Evolutionary conservation across 2,888 invertebrate species (phyloP).

Genomic region (Tenodera sinensis): DNA sequence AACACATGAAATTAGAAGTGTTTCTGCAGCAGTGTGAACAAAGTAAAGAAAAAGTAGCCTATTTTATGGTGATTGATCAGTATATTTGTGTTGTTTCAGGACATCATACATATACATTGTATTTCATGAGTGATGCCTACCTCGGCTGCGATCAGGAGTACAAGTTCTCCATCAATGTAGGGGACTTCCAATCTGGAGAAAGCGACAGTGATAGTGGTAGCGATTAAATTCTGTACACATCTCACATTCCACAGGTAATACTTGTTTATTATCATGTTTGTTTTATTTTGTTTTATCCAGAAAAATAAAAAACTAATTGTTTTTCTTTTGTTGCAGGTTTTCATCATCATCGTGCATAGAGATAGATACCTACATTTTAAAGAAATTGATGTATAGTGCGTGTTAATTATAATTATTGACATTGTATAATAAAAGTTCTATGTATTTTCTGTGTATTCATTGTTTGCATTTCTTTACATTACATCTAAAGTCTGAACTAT

Average conservation of each 20-base stretch:
- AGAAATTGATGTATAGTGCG: background rate
- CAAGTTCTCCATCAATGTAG: slow-evolving; percentile 81
- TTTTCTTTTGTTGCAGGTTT: background rate
- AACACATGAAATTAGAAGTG: background rate
- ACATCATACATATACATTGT: slow-evolving; percentile 87
- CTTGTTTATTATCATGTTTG: background rate
- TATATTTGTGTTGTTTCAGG: slow-evolving; percentile 47
- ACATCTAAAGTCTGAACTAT: background rate
- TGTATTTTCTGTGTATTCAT: background rate
- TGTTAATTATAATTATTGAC: background rate
- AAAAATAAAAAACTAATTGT: background rate
- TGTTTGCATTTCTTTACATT: background rate
- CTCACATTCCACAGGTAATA: slow-evolving; percentile 11
- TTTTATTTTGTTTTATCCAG: background rate
- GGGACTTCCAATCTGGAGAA: slow-evolving; percentile 61
- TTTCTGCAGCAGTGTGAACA: background rate
- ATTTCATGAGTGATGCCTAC: slow-evolving; percentile 99
- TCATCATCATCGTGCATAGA: background rate
- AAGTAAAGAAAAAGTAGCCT: background rate
- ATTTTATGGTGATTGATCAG: background rate
- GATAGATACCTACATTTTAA: background rate
- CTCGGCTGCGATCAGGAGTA: slow-evolving; percentile 99
- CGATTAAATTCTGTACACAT: slow-evolving; percentile 18
- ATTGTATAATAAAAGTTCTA: background rate
- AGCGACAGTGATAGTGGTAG: slow-evolving; percentile 34